These are phyloP conservation scores for Panorpa germanica DNA, from an alignment of 2,888 invertebrate species.

Conservation along the genomic window DNA sequence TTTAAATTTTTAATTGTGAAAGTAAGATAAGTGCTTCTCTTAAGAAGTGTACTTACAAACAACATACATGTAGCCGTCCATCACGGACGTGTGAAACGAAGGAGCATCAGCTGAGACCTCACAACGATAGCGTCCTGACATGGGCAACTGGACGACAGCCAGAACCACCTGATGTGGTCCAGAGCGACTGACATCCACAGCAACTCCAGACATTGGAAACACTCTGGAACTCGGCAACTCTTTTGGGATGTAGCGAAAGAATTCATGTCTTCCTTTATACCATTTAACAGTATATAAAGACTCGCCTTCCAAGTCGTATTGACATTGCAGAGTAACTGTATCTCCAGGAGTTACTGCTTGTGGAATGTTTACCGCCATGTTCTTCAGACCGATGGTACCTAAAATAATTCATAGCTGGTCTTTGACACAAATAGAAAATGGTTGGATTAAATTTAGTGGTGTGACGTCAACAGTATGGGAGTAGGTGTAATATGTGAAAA, in stretches of 20 bases:
- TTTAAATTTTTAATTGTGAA: no score
- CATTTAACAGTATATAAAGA: constrained; percentile 63
- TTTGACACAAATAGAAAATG: no score
- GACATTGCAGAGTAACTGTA: constrained; percentile 51
- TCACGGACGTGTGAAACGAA: constrained; percentile 47
- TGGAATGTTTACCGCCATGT: constrained; percentile 50
- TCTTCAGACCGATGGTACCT: constrained; percentile 39
- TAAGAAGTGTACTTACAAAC: constrained; percentile 37
- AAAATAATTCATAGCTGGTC: no score
- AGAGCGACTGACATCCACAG: constrained; percentile 50
- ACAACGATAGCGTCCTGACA: constrained; percentile 52
- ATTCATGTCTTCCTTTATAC: constrained; percentile 61
- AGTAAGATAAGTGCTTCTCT: no score
- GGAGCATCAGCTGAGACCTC: constrained; percentile 60
- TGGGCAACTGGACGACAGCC: constrained; percentile 39
- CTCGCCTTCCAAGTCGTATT: constrained; percentile 50
- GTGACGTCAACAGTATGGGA: no score
- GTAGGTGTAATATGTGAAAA: no score
- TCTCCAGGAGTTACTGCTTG: constrained; percentile 50
- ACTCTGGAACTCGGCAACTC: constrained; percentile 57
- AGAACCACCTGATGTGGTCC: constrained; percentile 46
- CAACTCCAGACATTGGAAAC: constrained; percentile 45
- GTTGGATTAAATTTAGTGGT: no score
- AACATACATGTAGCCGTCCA: constrained; percentile 47
- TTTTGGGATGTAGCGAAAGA: constrained; percentile 66